Evolutionary conservation across 2,888 invertebrate genomes (phyloP).

Genomic region (Eilema griseolum): DNA sequence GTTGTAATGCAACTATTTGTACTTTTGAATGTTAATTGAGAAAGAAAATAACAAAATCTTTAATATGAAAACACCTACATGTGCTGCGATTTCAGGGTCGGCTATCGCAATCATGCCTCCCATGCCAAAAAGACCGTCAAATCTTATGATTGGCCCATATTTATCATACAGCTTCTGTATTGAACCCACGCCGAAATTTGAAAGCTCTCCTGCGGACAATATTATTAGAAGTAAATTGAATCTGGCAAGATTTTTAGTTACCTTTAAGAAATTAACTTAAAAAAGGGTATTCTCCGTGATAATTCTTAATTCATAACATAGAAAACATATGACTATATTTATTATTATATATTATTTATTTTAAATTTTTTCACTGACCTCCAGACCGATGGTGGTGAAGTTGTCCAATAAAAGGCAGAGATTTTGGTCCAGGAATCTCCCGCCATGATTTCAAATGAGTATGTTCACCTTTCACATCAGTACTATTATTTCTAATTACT

Average conservation of each 20-base stretch:
- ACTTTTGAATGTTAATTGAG: no score
- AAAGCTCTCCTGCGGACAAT: conserved; percentile 45
- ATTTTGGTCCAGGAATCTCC: conserved; percentile 79
- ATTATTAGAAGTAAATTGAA: not conserved
- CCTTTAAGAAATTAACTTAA: not conserved
- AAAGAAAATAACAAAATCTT: no score
- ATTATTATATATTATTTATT: no score
- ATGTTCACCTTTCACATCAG: not conserved
- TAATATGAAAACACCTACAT: conserved; percentile 21
- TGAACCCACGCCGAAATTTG: conserved; percentile 31
- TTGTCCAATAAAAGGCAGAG: conserved; percentile 71
- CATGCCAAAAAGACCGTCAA: conserved; percentile 29
- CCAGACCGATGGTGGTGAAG: conserved; percentile 60
- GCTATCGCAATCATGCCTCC: conserved; percentile 20
- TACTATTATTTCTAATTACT: not conserved
- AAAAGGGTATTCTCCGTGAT: no score
- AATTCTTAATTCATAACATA: no score
- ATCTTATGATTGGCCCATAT: conserved; percentile 31
- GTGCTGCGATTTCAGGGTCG: conserved; percentile 31
- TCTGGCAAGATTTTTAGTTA: not conserved
- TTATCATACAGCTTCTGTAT: conserved; percentile 15
- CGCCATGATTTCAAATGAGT: conserved; percentile 45
- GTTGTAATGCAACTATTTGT: no score
- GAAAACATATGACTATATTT: no score
- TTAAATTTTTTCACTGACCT: conserved; percentile 46